Base-by-base conservation (phyloP, 1,140 invertebrate genomes). In the Trachymyrmex septentrionalis region DNA sequence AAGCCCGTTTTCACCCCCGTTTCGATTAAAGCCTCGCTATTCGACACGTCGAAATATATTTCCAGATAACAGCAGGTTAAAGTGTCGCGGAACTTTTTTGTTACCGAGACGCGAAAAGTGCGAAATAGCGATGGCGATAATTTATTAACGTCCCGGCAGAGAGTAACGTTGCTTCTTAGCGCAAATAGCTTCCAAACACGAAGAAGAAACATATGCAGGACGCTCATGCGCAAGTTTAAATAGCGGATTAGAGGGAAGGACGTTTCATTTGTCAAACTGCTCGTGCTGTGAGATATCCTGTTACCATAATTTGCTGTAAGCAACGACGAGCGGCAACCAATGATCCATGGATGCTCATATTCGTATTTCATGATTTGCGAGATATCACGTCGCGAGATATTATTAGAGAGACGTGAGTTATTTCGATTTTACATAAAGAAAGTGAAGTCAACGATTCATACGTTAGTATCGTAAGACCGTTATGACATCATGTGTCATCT, bases 401-500 rank as follows among this genome's bases (percentile, higher is more conserved):
- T 63, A 69, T 66, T 48, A 81, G 63, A 50, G 38, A 38, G 44
- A 72, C 50, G 16, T 53, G 48, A 63, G 80, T 75, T 44, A 14
- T 24, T 48, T 4, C 27, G 16, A 30, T 53, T 81, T 81, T 38
- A 7, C 34, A 5, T 44, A 44, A 78, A 21, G 24, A 63, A 76
- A 19, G n/a, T 64, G 19, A 78, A 77, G 19, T 19, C 16, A 34
- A 38, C 19, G 34, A 38, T 21, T 57, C 38, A 34, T 61, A 24
- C 72, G 24, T 80, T 77, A 27, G 69, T 21, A 19, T n/a, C 67
- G 57, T 71, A 61, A 63, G 53, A 84, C 30, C 63, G 10, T 63
- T 77, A 61, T 91, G 89, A 91, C 87, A 81, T 91, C 75, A 80
- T 44, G 78, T 81, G 85, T 88, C 90, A 88, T 91, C 87, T 53